These are phyloP conservation scores for Hydrozoanthus tunicans DNA, from an alignment of 64 coral and sea anemone genomes.

Conservation along the genomic window DNA sequence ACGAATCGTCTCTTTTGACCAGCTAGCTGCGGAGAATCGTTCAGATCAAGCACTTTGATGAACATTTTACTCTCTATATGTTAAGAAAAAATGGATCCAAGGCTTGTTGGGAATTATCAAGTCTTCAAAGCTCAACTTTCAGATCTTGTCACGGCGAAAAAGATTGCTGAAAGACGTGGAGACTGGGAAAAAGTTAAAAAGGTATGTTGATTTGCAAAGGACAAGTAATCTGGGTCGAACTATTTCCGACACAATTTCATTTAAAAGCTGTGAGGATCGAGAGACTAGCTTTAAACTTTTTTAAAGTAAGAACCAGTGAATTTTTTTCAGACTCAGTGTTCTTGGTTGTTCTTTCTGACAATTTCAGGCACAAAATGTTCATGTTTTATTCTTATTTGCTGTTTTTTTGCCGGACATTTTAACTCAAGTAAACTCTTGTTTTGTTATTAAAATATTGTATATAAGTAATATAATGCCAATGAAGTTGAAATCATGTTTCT, in stretches of 20 bases:
- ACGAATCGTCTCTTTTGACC: conserved; percentile 3
- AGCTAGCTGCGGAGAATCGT: neutral
- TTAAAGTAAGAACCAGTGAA: neutral
- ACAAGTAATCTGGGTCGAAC: neutral
- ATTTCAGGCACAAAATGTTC: neutral
- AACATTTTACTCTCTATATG: conserved; percentile 13
- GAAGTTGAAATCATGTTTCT: no score
- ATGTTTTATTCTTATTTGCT: neutral
- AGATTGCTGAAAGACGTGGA: neutral
- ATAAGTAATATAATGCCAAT: no score
- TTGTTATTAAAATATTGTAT: neutral
- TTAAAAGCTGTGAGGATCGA: neutral
- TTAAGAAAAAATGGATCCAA: conserved; percentile 28
- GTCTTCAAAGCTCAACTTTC: conserved; percentile 4
- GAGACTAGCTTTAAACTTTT: neutral
- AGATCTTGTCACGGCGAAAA: conserved; percentile 16
- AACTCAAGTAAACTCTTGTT: neutral
- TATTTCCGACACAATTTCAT: conserved; percentile 3
- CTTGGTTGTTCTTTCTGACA: neutral
- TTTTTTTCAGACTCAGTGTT: neutral
- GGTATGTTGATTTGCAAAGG: conserved; percentile 9
- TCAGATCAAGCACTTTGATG: conserved; percentile 10
- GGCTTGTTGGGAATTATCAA: conserved; percentile 22
- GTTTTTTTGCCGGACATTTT: neutral
- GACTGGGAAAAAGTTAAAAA: conserved; percentile 6